Evolutionary conservation across 2,113 vertebrate species (phyloP).

Genomic region (Nipponia nippon): DNA sequence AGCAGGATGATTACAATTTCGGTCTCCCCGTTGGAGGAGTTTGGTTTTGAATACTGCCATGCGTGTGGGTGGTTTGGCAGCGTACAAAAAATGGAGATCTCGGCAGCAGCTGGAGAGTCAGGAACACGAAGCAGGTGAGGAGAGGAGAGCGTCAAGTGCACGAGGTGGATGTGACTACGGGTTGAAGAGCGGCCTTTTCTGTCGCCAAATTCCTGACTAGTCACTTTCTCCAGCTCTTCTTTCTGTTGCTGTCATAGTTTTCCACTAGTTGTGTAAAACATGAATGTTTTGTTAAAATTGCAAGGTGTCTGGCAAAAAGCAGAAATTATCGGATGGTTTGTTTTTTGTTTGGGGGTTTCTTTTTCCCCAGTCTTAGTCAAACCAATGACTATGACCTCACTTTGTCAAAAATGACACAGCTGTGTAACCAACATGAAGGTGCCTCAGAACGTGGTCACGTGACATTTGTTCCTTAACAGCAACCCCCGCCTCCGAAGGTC

Average conservation of each 20-base stretch:
- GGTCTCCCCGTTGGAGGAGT: not conserved
- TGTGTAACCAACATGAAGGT: not conserved
- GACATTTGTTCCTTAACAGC: not conserved
- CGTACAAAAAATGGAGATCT: not conserved
- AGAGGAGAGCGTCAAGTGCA: not conserved
- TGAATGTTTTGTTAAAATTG: not conserved
- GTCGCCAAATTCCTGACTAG: not conserved
- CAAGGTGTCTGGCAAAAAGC: not conserved
- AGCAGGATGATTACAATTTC: not conserved
- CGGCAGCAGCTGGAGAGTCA: not conserved
- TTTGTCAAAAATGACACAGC: not conserved
- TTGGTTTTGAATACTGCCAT: not conserved
- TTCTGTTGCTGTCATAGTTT: not conserved
- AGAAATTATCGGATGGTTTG: not conserved
- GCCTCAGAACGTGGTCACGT: fast-evolving
- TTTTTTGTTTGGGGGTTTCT: not conserved
- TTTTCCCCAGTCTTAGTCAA: not conserved
- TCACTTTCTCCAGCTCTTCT: not conserved
- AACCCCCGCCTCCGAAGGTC: not conserved
- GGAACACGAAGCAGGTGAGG: not conserved
- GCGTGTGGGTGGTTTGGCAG: not conserved
- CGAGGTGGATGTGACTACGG: not conserved
- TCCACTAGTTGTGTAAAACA: not conserved
- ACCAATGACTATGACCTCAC: not conserved
- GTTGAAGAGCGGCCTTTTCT: not conserved